Conservation (phyloP, 2,113 vertebrate genomes). For the Cinclus mexicanus region DNA sequence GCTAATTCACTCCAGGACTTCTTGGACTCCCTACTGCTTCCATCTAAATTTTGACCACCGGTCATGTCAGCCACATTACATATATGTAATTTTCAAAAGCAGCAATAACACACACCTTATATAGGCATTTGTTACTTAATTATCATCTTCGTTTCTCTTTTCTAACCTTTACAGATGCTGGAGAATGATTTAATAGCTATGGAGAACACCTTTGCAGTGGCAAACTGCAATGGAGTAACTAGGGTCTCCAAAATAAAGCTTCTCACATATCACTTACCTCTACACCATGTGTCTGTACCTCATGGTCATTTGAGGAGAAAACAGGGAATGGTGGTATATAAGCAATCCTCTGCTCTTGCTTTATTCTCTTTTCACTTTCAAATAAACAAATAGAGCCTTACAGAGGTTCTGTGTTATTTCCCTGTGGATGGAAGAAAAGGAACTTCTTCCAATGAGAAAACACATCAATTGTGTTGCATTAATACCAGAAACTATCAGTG, state of each 20-base stretch:
- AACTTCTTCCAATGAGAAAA: background rate
- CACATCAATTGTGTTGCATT: background rate
- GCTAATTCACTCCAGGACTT: background rate
- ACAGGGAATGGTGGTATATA: background rate
- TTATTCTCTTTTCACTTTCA: background rate
- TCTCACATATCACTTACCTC: background rate
- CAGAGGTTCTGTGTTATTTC: fast-evolving
- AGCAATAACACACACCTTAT: background rate
- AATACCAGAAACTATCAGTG: background rate
- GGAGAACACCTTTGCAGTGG: background rate
- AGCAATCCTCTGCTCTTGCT: background rate
- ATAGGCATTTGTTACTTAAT: background rate
- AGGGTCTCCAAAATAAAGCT: background rate
- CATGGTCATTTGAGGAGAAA: background rate
- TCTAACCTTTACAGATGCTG: background rate
- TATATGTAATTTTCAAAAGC: background rate
- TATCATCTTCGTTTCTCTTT: background rate
- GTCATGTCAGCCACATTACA: background rate
- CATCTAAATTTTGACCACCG: background rate
- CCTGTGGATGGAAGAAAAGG: background rate
- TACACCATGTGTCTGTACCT: fast-evolving
- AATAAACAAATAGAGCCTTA: background rate
- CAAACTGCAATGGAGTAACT: background rate
- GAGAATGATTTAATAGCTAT: background rate
- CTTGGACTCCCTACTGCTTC: background rate